These are phyloP conservation scores for Aurelia coerulea DNA, from an alignment of 30 jellyfish, hydroid and myxozoan genomes.

Conservation along the genomic window DNA sequence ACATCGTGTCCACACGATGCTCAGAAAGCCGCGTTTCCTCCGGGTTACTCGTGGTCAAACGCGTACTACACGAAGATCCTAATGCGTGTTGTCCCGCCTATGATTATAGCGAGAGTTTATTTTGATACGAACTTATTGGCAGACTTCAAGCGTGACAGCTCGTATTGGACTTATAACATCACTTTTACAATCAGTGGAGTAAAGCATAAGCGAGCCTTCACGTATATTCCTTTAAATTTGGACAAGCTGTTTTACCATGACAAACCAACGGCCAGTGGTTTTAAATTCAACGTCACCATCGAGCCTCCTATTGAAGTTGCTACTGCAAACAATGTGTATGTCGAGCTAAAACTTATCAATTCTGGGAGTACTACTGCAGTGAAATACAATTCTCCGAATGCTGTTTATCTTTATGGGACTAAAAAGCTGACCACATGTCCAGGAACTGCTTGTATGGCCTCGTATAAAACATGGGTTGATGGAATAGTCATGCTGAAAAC, in stretches of 20 bases:
- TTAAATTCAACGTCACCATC: conserved; percentile 13
- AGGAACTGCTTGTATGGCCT: conserved; percentile 29
- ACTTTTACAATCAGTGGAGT: neutral
- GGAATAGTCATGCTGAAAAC: conserved; percentile 19
- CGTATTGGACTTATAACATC: conserved; percentile 36
- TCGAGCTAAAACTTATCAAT: conserved; percentile 4
- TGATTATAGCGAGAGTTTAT: conserved; percentile 8
- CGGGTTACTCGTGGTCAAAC: conserved; percentile 29
- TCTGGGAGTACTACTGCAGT: neutral
- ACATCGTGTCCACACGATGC: conserved; percentile 24
- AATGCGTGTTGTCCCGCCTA: conserved; percentile 11
- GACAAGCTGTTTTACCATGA: neutral
- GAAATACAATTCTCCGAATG: conserved; percentile 36
- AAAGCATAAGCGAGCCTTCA: neutral
- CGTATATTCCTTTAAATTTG: conserved; percentile 25
- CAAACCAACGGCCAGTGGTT: conserved; percentile 18
- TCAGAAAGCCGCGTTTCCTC: conserved; percentile 13
- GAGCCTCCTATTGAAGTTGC: conserved; percentile 28
- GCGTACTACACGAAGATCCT: conserved; percentile 5
- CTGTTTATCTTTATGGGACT: conserved; percentile 30
- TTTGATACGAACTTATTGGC: conserved; percentile 20
- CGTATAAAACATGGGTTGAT: conserved; percentile 44
- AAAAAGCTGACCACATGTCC: conserved; percentile 35
- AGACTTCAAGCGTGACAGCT: conserved; percentile 23
- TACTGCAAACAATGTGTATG: neutral